These are phyloP conservation scores for Agonopterix arenella DNA, from an alignment of 2,888 invertebrate genomes.

Conservation along the genomic window DNA sequence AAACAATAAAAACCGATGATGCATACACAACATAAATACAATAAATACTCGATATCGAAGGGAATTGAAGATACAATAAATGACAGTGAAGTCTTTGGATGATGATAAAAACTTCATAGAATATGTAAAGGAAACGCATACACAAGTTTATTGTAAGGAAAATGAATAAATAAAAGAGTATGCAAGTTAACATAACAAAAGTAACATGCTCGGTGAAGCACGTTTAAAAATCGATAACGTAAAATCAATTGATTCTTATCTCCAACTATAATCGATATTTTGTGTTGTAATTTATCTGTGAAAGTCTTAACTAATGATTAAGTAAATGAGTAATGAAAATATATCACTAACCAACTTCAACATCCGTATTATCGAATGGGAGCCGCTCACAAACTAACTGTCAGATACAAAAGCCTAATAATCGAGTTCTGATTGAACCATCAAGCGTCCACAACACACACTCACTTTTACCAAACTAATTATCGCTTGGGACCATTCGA, in stretches of 20 bases:
- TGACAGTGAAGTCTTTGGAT: too few species aligned
- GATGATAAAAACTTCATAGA: too few species aligned
- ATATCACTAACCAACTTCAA: constrained; percentile 63
- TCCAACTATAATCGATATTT: not conserved
- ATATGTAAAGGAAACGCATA: too few species aligned
- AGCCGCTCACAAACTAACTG: constrained; percentile 31
- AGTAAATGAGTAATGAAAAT: constrained; percentile 27
- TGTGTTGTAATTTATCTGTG: not conserved
- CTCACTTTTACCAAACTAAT: constrained; percentile 73
- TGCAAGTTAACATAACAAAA: not conserved
- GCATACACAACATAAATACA: constrained; percentile 2
- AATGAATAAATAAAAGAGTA: not conserved
- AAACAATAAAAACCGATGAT: constrained; percentile 13
- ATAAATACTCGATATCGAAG: too few species aligned
- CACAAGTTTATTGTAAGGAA: too few species aligned
- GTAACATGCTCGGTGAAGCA: not conserved
- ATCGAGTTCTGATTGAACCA: constrained; percentile 63
- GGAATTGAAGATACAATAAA: too few species aligned
- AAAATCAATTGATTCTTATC: constrained; percentile 6
- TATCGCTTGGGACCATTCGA: constrained; percentile 59
- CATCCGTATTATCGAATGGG: constrained; percentile 46
- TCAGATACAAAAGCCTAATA: constrained; percentile 45
- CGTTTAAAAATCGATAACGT: not conserved
- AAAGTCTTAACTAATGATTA: not conserved
- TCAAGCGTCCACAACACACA: constrained; percentile 65